These are phyloP conservation scores for Cranoglanis bouderius DNA, from an alignment of 2,113 vertebrate species.

Conservation along the genomic window DNA sequence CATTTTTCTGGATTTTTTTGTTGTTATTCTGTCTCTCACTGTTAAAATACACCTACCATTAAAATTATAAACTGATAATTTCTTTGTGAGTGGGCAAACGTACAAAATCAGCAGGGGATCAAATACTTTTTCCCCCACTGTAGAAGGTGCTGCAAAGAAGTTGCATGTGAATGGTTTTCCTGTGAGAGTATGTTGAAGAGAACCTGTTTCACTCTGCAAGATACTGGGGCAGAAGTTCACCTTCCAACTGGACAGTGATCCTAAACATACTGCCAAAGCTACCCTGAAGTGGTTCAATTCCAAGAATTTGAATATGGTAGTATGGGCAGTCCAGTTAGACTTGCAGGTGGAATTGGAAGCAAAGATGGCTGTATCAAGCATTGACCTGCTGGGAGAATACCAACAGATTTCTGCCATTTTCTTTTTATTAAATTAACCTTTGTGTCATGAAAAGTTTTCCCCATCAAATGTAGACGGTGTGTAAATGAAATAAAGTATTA, in stretches of 20 bases:
- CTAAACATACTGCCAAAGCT: background rate
- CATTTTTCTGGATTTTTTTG: too few relatives aligned
- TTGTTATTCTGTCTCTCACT: too few relatives aligned
- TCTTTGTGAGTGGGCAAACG: too few relatives aligned
- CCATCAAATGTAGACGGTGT: background rate
- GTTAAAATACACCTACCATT: too few relatives aligned
- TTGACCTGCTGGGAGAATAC: background rate
- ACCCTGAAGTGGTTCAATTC: background rate
- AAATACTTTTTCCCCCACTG: too few relatives aligned
- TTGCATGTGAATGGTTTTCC: background rate
- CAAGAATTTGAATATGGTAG: background rate
- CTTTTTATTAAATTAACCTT: background rate
- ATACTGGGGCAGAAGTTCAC: background rate
- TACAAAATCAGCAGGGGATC: too few relatives aligned
- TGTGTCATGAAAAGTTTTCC: background rate
- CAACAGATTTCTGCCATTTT: background rate
- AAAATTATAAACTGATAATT: too few relatives aligned
- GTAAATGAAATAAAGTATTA: background rate
- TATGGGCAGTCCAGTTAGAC: background rate
- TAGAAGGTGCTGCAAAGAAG: background rate
- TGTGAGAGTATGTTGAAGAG: background rate
- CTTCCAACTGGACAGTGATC: background rate
- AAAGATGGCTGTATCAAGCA: background rate
- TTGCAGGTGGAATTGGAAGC: background rate
- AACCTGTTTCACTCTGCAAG: background rate